Percentiles rank a stretch among this genome's conserved stretches.
These are phyloP conservation scores for Malacosoma neustria DNA, from an alignment of 2,888 invertebrate species.

Conservation along the genomic window DNA sequence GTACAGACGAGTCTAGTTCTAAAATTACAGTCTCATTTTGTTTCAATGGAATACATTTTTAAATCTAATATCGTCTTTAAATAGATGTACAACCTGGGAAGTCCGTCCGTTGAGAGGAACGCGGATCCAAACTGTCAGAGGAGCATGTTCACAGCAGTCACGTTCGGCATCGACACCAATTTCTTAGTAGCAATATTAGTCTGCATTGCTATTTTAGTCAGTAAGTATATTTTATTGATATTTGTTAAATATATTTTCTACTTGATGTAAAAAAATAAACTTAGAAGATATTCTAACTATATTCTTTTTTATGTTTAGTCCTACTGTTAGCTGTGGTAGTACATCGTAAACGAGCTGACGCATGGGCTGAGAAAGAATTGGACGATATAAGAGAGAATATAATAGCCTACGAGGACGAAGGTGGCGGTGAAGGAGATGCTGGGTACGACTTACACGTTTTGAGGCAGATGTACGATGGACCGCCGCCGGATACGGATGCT, in stretches of 20 bases:
- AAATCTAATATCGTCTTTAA: too few relatives aligned
- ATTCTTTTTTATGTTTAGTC: conserved; percentile 66
- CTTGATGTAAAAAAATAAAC: too few relatives aligned
- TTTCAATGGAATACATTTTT: too few relatives aligned
- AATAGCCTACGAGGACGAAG: conserved; percentile 98
- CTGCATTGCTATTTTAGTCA: conserved; percentile 87
- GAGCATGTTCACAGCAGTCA: conserved; percentile 83
- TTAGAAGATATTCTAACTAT: background rate
- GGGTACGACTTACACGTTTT: conserved; percentile 92
- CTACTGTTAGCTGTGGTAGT: conserved; percentile 92
- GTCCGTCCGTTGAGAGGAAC: conserved; percentile 82
- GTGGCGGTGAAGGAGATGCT: conserved; percentile 98
- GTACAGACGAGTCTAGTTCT: too few relatives aligned
- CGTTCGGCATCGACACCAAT: conserved; percentile 89
- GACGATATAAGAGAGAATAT: conserved; percentile 98
- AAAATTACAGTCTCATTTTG: too few relatives aligned
- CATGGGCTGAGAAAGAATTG: conserved; percentile 91
- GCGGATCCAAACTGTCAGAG: conserved; percentile 84
- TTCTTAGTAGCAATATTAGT: conserved; percentile 93
- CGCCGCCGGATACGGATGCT: conserved; percentile 69
- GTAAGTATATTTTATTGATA: conserved; percentile 70
- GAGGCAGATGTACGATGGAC: conserved; percentile 77
- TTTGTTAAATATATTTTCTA: background rate
- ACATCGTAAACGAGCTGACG: conserved; percentile 89
- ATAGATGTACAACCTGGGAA: conserved; percentile 91